Percentiles rank a stretch among this genome's conserved stretches.
These are phyloP conservation scores for Pantherophis guttatus DNA, from an alignment of 2,113 vertebrate genomes.

Conservation along the genomic window DNA sequence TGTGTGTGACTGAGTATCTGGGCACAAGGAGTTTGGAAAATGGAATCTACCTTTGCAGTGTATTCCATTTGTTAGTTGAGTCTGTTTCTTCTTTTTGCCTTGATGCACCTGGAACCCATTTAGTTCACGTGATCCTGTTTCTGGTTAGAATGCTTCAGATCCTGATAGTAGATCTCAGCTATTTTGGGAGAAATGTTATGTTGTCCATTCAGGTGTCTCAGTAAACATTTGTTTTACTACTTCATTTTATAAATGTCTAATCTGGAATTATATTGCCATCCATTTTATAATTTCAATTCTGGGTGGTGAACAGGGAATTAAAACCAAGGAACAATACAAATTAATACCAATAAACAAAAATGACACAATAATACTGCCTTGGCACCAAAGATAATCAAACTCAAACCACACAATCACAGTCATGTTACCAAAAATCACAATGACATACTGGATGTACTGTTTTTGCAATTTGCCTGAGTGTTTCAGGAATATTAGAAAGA, in stretches of 20 bases:
- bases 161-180: background rate
- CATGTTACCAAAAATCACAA: background rate
- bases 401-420: background rate
- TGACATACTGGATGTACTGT: background rate
- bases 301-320: background rate
- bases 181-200: background rate
- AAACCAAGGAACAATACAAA: background rate
- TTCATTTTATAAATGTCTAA: background rate
- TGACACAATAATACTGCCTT: background rate
- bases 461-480: background rate
- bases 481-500: background rate
- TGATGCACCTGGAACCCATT: background rate
- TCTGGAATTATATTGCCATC: background rate
- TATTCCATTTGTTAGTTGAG: background rate
- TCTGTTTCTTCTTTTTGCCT: background rate
- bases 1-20: background rate
- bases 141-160: background rate
- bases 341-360: background rate
- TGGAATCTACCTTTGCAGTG: background rate
- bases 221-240: background rate
- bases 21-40: background rate
- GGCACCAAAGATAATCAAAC: background rate
- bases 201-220: background rate
- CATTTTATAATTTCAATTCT: background rate
- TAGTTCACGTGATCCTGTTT: background rate